These are phyloP conservation scores for Artibeus jamaicensis DNA, from an alignment of 2,797 vertebrate species.

Conservation along the genomic window DNA sequence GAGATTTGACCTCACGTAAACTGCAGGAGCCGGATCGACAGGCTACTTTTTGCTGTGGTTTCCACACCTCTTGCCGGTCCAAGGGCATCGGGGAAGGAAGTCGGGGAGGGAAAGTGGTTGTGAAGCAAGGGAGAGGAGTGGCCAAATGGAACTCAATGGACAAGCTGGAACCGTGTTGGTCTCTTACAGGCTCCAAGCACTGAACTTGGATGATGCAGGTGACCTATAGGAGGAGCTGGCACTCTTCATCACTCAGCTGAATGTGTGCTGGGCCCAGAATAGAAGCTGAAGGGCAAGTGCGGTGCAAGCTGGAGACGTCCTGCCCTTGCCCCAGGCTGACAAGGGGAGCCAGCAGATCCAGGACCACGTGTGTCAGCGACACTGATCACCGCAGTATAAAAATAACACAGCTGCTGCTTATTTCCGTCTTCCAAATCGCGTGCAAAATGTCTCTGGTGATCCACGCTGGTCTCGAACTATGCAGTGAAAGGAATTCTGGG, in stretches of 20 bases:
- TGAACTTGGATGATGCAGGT: fast-evolving
- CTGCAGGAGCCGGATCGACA: neutral
- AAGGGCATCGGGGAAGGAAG: neutral
- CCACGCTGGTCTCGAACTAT: neutral
- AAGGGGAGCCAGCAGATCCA: neutral
- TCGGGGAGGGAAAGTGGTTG: neutral
- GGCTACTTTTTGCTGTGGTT: neutral
- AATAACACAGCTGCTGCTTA: neutral
- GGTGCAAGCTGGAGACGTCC: neutral
- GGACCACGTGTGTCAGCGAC: neutral
- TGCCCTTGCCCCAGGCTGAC: neutral
- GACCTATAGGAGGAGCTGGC: neutral
- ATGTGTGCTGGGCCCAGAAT: neutral
- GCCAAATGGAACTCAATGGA: neutral
- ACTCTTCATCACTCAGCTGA: neutral
- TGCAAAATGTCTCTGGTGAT: neutral
- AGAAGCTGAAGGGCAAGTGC: neutral
- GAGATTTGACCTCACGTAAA: neutral
- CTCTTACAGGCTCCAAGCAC: neutral
- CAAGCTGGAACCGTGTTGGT: too few relatives aligned
- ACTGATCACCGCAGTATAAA: neutral
- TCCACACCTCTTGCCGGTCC: neutral
- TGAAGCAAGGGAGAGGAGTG: neutral
- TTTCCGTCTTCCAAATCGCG: neutral
- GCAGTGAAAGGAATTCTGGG: neutral